A percentile compares a stretch with the other conserved stretches of the same genome.
Evolutionary conservation across 2,797 vertebrate genomes (phyloP).

Genomic region (Manis javanica): DNA sequence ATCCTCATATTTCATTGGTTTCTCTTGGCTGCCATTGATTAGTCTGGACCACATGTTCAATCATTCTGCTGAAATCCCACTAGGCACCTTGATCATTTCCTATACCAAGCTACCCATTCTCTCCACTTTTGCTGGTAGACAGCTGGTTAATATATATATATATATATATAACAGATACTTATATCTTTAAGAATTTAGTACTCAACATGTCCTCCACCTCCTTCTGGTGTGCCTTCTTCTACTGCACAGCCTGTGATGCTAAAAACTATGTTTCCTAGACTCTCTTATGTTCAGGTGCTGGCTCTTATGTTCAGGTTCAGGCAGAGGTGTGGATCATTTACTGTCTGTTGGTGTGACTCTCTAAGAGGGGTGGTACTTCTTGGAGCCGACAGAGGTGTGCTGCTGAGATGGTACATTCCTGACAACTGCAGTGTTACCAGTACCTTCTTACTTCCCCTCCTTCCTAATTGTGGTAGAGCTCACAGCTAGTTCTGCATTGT

Average conservation of each 20-base stretch:
- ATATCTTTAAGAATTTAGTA: background rate
- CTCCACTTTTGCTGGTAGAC: background rate
- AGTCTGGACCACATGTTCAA: background rate
- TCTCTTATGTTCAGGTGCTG: background rate
- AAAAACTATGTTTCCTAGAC: background rate
- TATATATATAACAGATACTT: background rate
- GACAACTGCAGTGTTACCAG: background rate
- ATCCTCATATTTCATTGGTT: background rate
- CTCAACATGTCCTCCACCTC: background rate
- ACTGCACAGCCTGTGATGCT: background rate
- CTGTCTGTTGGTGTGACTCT: background rate
- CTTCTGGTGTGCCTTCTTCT: background rate
- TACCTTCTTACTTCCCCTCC: background rate
- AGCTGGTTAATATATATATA: background rate
- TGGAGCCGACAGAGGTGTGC: background rate
- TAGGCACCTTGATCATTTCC: background rate
- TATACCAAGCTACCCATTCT: background rate
- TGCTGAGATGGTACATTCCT: background rate
- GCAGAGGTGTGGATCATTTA: background rate
- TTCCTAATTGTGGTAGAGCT: background rate
- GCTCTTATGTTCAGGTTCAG: background rate
- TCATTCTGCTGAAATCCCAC: background rate
- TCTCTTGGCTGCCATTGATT: background rate
- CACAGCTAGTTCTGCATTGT: background rate
- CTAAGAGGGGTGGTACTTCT: background rate